A percentile compares a stretch with the other conserved stretches of the same genome.
phyloP scores from a whole-genome alignment of 2,888 invertebrate species.

The Yponomeuta cagnagella region DNA sequence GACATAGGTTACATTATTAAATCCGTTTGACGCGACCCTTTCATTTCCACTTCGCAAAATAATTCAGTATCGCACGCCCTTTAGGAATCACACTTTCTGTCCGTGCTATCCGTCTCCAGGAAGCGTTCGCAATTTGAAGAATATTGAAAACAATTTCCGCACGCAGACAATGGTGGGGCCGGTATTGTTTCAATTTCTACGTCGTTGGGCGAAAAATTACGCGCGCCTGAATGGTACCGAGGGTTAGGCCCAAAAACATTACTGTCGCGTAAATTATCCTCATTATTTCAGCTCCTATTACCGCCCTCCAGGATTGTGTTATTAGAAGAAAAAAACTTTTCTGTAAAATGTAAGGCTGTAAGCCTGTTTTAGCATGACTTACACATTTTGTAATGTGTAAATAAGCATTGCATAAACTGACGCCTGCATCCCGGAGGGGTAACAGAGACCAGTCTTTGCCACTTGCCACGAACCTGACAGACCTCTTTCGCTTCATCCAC shows the following conservation, averaged over 20 bases:
- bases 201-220: slow-evolving; percentile 15
- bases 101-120: background rate
- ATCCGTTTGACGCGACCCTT: too few relatives aligned
- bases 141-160: slow-evolving; percentile 23
- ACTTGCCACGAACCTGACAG: too few relatives aligned
- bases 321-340: background rate
- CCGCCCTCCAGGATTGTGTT: background rate
- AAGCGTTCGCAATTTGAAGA: slow-evolving; percentile 20
- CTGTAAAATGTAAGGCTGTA: too few relatives aligned
- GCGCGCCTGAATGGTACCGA: background rate
- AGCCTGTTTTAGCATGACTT: too few relatives aligned
- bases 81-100: background rate
- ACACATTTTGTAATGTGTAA: too few relatives aligned
- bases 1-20: too few relatives aligned
- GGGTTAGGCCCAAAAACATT: background rate
- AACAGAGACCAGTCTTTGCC: too few relatives aligned
- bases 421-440: too few relatives aligned
- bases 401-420: too few relatives aligned
- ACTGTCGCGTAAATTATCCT: background rate
- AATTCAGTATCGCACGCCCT: background rate
- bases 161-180: slow-evolving; percentile 14
- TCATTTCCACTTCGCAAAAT: too few relatives aligned
- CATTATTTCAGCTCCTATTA: background rate
- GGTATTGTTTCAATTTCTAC: slow-evolving; percentile 21
- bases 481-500: too few relatives aligned